Conservation (phyloP, 2,888 invertebrate species). For the Lysandra coridon region DNA sequence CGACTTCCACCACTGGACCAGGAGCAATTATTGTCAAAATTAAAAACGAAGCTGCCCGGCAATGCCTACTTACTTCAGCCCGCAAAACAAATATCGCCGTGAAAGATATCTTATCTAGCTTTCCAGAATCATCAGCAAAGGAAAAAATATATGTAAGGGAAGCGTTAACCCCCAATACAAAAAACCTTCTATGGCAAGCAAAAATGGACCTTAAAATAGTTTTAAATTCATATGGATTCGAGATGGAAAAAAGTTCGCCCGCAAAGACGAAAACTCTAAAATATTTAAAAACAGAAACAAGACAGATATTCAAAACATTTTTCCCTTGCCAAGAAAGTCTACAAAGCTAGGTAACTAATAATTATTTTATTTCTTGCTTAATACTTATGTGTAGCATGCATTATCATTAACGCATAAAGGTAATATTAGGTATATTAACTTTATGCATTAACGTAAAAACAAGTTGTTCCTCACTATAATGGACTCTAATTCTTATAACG, state of each 20-base stretch:
- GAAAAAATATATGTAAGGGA: neutral
- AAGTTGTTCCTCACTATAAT: too few species aligned
- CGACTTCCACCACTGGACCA: too few species aligned
- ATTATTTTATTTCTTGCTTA: too few species aligned
- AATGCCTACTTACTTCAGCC: neutral
- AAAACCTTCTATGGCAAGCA: neutral
- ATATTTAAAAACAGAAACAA: neutral
- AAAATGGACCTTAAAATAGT: neutral
- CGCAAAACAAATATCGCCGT: neutral
- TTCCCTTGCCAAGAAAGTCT: neutral
- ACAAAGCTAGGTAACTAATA: neutral
- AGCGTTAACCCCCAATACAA: neutral
- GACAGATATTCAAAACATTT: neutral
- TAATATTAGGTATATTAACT: too few species aligned
- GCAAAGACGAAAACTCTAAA: neutral
- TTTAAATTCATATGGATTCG: constrained; percentile 1
- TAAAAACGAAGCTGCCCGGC: too few species aligned
- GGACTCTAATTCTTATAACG: neutral
- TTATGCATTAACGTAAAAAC: too few species aligned
- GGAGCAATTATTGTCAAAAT: too few species aligned
- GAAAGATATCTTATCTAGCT: neutral
- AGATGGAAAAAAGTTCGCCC: neutral
- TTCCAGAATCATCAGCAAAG: neutral
- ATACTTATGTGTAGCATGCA: too few species aligned
- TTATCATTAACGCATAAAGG: too few species aligned